Evolutionary conservation across 1,140 invertebrate genomes (phyloP).

Genomic region (Drosophila carrolli): DNA sequence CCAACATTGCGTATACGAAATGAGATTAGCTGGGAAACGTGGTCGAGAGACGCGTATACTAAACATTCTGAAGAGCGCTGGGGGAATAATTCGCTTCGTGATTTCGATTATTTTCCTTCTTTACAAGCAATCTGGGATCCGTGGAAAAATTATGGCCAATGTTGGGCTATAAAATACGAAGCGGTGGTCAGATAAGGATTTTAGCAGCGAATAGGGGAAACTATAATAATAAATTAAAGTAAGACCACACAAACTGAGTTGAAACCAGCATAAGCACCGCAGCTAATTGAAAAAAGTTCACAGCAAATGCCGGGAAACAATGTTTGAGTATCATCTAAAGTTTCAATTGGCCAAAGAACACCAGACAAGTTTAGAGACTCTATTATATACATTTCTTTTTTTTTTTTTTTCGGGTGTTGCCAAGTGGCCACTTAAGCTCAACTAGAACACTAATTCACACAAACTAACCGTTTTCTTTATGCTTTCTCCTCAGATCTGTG

Average conservation of each 20-base stretch:
- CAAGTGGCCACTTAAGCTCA: slow-evolving; percentile 56
- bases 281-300: slow-evolving; percentile 64
- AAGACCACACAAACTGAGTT: neutral
- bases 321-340: slow-evolving; percentile 49
- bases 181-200: slow-evolving; percentile 4
- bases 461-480: slow-evolving; percentile 5
- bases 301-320: slow-evolving; percentile 26
- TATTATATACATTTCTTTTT: neutral
- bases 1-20: slow-evolving; percentile 64
- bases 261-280: neutral
- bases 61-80: slow-evolving; percentile 41
- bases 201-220: neutral
- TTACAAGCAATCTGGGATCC: slow-evolving; percentile 33
- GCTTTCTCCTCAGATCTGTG: slow-evolving; percentile 89
- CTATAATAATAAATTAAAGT: slow-evolving; percentile 10
- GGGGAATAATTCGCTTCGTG: slow-evolving; percentile 51
- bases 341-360: slow-evolving; percentile 44
- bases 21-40: slow-evolving; percentile 46
- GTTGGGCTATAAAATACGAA: slow-evolving; percentile 9
- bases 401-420: slow-evolving; percentile 40
- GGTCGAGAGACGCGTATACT: slow-evolving; percentile 8
- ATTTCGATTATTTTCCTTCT: slow-evolving; percentile 52
- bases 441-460: slow-evolving; percentile 39
- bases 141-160: slow-evolving; percentile 34
- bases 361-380: slow-evolving; percentile 15